Evolutionary conservation across 2,888 invertebrate genomes (phyloP), one percentile per base, ranked within the genome.

Genomic region (Drosophila greeni): DNA sequence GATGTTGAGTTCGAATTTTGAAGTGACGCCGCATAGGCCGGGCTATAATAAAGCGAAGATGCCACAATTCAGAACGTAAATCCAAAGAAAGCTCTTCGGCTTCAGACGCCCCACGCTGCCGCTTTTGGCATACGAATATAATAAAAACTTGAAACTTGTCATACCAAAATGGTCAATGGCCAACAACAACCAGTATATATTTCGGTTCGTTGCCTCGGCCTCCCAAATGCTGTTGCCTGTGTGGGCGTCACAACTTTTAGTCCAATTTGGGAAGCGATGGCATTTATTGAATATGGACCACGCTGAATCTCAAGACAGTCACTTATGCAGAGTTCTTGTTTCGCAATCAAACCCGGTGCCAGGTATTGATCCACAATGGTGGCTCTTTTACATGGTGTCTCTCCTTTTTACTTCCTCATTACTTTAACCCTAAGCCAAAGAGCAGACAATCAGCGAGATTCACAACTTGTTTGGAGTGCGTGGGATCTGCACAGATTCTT

Each of bases 141-240:
- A 65, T 56, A 9, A 66, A 56, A 66, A 55, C 56, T 43, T 45
- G 65, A 56, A 66, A 55, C 56, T 43, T 56, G 65, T 67, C 65
- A 43, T 56, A 39, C 67, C 36, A 66, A 66, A 56, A 66, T 42
- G 67, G 67, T 40, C 65, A 66, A 20, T 12, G 20, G 16, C 42
- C 34, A 43, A 59, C 42, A 58, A 34, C 37, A 29, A 37, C 11
- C 33, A 16, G 7, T 26, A 12, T 33, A 36, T 23, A 34, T 31
- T 31, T 64, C 56, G 40, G 49, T 56, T 66, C 48, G 43, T 66
- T 56, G 65, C 66, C 56, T 66, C 43, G 48, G 26, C 18, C 52
- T 45, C 24, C 34, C 16, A n/a, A 34, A 23, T 12, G 43, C 26
- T 42, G 18, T 18, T 6, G 58, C 9, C 12, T 42, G 42, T 24